These are phyloP conservation scores for Scaeva pyrastri DNA, from an alignment of 2,888 invertebrate species.

Conservation along the genomic window DNA sequence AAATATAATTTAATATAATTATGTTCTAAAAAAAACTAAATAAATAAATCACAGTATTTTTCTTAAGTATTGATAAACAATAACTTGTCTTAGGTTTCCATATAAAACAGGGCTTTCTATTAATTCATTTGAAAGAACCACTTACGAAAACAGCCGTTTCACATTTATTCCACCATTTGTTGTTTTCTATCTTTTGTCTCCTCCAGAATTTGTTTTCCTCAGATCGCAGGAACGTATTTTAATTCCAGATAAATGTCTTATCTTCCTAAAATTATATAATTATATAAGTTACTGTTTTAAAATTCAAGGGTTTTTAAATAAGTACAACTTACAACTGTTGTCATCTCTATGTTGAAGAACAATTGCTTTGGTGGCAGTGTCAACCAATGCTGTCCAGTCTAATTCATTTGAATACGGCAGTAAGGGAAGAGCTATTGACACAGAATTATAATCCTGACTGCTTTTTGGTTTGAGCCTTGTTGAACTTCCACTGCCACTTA, in stretches of 20 bases:
- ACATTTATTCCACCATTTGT: background rate
- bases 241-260: constrained; percentile 14
- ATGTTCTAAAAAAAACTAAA: background rate
- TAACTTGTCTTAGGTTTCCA: constrained; percentile 40
- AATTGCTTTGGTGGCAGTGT: constrained; percentile 91
- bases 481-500: constrained; percentile 72
- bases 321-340: constrained; percentile 40
- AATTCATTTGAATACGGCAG: constrained; percentile 89
- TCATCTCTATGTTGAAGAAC: constrained; percentile 79
- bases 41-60: background rate
- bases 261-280: constrained; percentile 14
- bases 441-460: constrained; percentile 74
- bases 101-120: background rate
- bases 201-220: background rate
- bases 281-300: background rate
- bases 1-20: no score
- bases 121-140: constrained; percentile 27
- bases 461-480: constrained; percentile 48
- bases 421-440: constrained; percentile 84
- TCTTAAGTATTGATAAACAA: constrained; percentile 27
- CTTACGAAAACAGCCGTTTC: background rate
- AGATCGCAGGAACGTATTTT: constrained; percentile 15
- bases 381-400: constrained; percentile 92
- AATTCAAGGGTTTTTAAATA: background rate
- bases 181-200: background rate